phyloP scores from a whole-genome alignment of 1,140 invertebrate genomes.

The Vanessa atalanta region DNA sequence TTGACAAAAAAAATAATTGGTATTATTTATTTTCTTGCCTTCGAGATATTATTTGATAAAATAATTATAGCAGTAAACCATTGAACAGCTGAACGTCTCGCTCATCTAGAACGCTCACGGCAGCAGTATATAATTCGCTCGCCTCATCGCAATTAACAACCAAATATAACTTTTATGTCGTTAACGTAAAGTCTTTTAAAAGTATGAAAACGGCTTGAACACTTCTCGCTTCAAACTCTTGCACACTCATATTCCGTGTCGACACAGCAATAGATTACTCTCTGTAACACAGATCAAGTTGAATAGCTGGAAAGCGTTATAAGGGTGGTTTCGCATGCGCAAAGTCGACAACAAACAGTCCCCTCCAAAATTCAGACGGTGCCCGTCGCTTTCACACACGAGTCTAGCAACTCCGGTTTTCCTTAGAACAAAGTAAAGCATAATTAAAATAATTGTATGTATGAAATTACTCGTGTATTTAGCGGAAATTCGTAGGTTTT shows the following conservation, averaged over 20 bases:
- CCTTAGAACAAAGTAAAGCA: slow-evolving; percentile 7
- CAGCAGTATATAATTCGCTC: background rate
- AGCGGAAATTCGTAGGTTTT: background rate
- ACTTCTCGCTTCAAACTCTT: background rate
- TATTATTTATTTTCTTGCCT: no score
- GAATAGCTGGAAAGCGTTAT: slow-evolving; percentile 27
- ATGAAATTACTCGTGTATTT: slow-evolving; percentile 28
- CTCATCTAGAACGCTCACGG: background rate
- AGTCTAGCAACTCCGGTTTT: slow-evolving; percentile 16
- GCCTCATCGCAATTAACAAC: slow-evolving; percentile 8
- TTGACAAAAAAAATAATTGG: no score
- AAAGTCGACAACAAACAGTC: slow-evolving; percentile 31
- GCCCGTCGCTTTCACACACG: slow-evolving; percentile 15
- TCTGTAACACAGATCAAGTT: slow-evolving; percentile 20
- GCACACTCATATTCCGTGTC: slow-evolving; percentile 25
- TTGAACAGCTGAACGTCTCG: no score
- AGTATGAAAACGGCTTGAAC: slow-evolving; percentile 16
- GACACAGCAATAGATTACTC: slow-evolving; percentile 6
- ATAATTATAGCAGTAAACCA: background rate
- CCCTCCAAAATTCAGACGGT: slow-evolving; percentile 32
- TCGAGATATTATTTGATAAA: background rate
- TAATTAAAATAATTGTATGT: slow-evolving; percentile 31
- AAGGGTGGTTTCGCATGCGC: slow-evolving; percentile 37
- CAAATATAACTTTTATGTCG: slow-evolving; percentile 28
- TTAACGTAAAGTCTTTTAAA: slow-evolving; percentile 21